Base-by-base conservation (phyloP, 23 tunicate species). In the Styela clava region DNA sequence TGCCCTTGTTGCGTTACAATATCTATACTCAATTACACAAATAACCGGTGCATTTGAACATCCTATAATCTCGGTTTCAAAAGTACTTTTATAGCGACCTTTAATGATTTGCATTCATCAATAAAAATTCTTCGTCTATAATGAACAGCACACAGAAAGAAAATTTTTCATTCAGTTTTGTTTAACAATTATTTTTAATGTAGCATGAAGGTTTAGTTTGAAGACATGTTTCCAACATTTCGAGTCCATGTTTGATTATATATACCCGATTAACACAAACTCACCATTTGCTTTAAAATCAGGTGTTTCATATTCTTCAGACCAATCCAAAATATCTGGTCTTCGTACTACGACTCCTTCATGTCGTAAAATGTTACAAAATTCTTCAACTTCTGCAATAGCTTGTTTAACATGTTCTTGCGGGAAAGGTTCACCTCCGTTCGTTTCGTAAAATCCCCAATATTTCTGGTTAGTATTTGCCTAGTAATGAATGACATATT, bases 241-340 rank as follows among this genome's bases (percentile, higher is more conserved):
- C n/a, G n/a, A n/a, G n/a, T n/a, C n/a, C n/a, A 56, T 56, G 20
- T 56, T 18, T 18, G 63, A 56, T 56, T 56, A 20, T 18, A 56
- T 56, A 20, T 20, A 18, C 20, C 20, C 20, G 63, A 56, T 18
- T 18, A 56, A 56, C 20, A 20, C 20, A 68, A 32, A 21, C 20
- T 62, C 51, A 87, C 93, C 89, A 69, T 36, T 79, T 61, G 95
- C 83, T 69, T 82, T 69, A 73, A 94, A 94, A 73, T 94, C 86
- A 20, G 98, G 95, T 2, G 98, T 94, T 74, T 94, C 74, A 52
- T 74, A 84, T 16, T 52, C 35, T 82, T 94, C 85, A 27, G 73
- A 78, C 98, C 98, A 94, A 37, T 89, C 89, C 18, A 94, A 63
- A 28, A 85, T 35, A 36, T 94, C 98, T 24, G 98, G 98, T 21